Conservation (phyloP, 2,888 invertebrate genomes). For the Thecophora atra region DNA sequence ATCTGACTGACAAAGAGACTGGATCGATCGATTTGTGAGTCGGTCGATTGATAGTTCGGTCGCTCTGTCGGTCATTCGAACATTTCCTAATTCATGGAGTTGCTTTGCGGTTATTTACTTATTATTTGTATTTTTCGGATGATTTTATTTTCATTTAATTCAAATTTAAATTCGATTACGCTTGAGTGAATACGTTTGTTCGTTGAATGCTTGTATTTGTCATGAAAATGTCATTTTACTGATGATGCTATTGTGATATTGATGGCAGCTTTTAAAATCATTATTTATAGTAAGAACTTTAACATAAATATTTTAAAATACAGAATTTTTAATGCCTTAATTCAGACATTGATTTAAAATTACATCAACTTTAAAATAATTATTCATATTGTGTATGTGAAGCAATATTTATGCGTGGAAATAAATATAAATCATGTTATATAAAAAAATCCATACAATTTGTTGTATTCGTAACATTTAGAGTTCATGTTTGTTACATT, state of each 20-base stretch:
- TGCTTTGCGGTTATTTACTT: neutral
- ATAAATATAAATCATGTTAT: too few species aligned
- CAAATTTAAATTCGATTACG: neutral
- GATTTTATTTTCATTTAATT: conserved; percentile 15
- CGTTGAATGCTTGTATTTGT: neutral
- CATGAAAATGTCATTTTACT: neutral
- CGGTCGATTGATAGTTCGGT: neutral
- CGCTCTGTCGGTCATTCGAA: neutral
- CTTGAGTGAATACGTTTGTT: conserved; percentile 2
- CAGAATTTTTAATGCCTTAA: too few species aligned
- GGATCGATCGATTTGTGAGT: neutral
- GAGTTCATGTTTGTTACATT: conserved; percentile 16
- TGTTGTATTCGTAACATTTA: too few species aligned
- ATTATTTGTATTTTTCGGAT: neutral
- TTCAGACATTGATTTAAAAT: neutral
- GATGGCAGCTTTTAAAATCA: neutral
- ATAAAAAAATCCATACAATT: too few species aligned
- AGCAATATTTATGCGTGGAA: too few species aligned
- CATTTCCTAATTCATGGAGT: conserved; percentile 1
- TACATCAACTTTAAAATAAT: neutral
- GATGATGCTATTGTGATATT: neutral
- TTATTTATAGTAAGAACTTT: too few species aligned
- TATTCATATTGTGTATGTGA: too few species aligned
- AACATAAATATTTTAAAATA: too few species aligned
- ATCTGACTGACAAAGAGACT: neutral